Conservation (phyloP, 2,113 vertebrate species). For the Cynopterus brachyotis region DNA sequence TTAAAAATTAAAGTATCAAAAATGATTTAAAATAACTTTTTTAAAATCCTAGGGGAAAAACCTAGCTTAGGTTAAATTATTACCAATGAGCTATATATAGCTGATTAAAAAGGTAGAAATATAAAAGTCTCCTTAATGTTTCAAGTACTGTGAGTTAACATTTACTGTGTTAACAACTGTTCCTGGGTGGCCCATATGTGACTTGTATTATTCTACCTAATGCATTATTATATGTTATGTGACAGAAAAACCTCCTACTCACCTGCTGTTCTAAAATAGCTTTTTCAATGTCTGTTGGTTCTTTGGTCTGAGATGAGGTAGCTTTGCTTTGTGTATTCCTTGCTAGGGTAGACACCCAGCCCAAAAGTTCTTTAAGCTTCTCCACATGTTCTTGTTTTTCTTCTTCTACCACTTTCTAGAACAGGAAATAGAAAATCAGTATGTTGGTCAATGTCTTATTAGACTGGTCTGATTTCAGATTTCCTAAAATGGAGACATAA, state of each 20-base stretch:
- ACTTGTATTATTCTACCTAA: background rate
- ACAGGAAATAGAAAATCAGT: slow-evolving; percentile 29
- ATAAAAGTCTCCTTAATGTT: background rate
- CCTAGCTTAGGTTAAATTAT: background rate
- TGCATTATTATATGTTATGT: background rate
- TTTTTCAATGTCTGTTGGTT: slow-evolving; percentile 85
- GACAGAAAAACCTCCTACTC: background rate
- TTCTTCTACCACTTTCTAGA: slow-evolving; percentile 97
- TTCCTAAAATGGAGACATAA: background rate
- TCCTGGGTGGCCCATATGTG: background rate
- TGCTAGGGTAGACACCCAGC: slow-evolving; percentile 91
- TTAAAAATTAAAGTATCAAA: background rate
- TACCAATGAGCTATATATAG: background rate
- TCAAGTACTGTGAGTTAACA: background rate
- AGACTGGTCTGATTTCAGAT: background rate
- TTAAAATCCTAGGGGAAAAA: background rate
- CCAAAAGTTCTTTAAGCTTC: slow-evolving; percentile 93
- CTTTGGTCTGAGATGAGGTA: slow-evolving; percentile 75
- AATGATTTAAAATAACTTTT: slow-evolving; percentile 15
- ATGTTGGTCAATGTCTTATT: background rate
- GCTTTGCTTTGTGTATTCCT: slow-evolving; percentile 81
- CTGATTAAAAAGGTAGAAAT: background rate
- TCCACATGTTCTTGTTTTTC: slow-evolving; percentile 94
- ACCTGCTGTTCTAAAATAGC: slow-evolving; percentile 96
- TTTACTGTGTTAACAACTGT: background rate